phyloP scores from a whole-genome alignment of 2,797 vertebrate genomes.

The Carapus acus region DNA sequence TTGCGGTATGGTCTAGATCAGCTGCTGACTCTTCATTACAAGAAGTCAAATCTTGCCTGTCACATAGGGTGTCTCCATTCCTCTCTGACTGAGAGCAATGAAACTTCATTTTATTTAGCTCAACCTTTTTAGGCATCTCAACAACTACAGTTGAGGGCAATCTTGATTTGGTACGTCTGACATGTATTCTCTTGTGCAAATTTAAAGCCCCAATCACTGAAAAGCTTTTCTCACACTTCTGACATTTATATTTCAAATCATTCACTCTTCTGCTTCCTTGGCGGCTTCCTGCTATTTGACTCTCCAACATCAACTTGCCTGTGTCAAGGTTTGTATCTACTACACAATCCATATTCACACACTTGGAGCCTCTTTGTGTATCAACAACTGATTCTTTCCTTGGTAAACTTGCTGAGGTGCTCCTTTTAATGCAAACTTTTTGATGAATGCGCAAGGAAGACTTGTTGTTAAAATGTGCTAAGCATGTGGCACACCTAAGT shows the following conservation, averaged over 20 bases:
- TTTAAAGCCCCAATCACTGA: slow-evolving; percentile 70
- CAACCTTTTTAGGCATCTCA: slow-evolving; percentile 44
- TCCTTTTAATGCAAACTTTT: slow-evolving; percentile 62
- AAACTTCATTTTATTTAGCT: slow-evolving; percentile 52
- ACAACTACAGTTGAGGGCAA: slow-evolving; percentile 17
- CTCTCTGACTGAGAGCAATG: slow-evolving; percentile 72
- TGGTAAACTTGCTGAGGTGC: slow-evolving; percentile 8
- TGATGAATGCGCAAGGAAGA: slow-evolving; percentile 62
- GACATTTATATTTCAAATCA: slow-evolving; percentile 69
- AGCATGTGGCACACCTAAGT: slow-evolving; percentile 64
- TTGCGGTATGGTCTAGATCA: neutral
- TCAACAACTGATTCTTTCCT: slow-evolving; percentile 3
- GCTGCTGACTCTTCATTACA: no score
- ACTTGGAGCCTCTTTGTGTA: slow-evolving; percentile 2
- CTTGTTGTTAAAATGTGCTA: slow-evolving; percentile 63
- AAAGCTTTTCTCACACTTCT: slow-evolving; percentile 67
- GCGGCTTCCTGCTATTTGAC: neutral
- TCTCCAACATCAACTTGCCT: slow-evolving; percentile 3
- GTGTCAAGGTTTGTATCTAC: slow-evolving; percentile 19
- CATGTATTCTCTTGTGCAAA: slow-evolving; percentile 70
- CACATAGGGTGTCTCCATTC: no score
- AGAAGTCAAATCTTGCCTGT: no score
- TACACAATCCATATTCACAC: neutral
- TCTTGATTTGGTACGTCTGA: slow-evolving; percentile 41
- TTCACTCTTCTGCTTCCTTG: slow-evolving; percentile 6